phyloP scores from a whole-genome alignment of 2,113 vertebrate species.

The Ahaetulla prasina region DNA sequence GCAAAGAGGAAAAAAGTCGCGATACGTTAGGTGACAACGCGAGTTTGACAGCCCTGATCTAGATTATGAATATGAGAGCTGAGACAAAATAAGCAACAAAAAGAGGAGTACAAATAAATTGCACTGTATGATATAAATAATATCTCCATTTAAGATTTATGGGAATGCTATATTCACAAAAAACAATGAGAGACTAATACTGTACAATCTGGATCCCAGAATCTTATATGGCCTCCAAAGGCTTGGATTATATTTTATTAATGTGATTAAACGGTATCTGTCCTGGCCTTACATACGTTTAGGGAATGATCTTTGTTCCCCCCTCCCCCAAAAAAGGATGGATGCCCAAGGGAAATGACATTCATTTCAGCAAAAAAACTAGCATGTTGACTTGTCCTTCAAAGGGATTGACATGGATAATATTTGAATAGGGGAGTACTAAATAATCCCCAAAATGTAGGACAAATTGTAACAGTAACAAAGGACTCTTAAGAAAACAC shows the following conservation, averaged over 20 bases:
- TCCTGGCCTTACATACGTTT: neutral
- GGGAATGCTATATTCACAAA: neutral
- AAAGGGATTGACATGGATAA: neutral
- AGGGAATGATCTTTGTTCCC: neutral
- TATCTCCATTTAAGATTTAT: neutral
- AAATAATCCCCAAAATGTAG: neutral
- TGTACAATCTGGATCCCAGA: neutral
- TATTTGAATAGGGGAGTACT: neutral
- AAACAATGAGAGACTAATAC: neutral
- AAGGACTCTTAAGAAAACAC: neutral
- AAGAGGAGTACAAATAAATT: neutral
- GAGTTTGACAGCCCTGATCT: neutral
- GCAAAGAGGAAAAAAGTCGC: too few relatives aligned
- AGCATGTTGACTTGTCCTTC: neutral
- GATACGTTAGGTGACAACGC: fast-evolving
- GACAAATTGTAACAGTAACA: neutral
- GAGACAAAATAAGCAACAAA: neutral
- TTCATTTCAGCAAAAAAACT: neutral
- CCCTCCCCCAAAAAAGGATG: neutral
- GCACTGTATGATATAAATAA: neutral
- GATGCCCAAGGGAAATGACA: neutral
- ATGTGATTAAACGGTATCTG: neutral
- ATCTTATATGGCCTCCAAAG: neutral
- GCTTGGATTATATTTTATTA: neutral
- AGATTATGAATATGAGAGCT: neutral